phyloP scores from a whole-genome alignment of 2,113 vertebrate genomes.

The Cettia cetti region DNA sequence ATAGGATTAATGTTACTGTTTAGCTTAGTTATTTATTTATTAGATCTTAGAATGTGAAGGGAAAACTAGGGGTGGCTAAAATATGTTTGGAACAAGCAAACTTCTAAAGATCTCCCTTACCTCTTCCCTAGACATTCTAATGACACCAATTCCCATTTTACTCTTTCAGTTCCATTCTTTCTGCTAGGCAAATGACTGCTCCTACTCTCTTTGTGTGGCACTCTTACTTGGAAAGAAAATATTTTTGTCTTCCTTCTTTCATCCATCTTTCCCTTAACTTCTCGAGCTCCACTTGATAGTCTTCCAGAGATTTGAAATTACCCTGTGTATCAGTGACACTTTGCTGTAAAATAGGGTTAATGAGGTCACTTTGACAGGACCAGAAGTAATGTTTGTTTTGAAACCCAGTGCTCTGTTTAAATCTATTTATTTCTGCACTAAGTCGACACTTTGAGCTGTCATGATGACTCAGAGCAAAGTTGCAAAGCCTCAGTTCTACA shows the following conservation, averaged over 20 bases:
- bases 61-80: background rate
- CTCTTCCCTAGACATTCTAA: background rate
- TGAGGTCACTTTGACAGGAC: conserved; percentile 4
- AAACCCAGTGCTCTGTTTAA: background rate
- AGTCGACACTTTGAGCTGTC: conserved; percentile 29
- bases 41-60: background rate
- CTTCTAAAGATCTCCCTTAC: background rate
- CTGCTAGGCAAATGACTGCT: background rate
- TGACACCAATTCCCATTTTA: background rate
- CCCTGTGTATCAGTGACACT: background rate
- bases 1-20: background rate
- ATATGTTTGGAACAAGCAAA: background rate
- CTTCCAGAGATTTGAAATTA: background rate
- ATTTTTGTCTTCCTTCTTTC: background rate
- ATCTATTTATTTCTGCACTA: conserved; percentile 38
- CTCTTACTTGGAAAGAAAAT: background rate
- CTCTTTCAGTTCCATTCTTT: background rate
- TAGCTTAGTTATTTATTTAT: background rate
- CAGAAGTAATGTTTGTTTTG: conserved; percentile 21
- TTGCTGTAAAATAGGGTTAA: background rate
- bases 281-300: background rate
- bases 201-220: background rate
- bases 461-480: conserved; percentile 51
- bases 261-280: background rate
- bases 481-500: conserved; percentile 17